These are phyloP conservation scores for Embidobia sp. DNA, from an alignment of 2,888 invertebrate species.

Conservation along the genomic window DNA sequence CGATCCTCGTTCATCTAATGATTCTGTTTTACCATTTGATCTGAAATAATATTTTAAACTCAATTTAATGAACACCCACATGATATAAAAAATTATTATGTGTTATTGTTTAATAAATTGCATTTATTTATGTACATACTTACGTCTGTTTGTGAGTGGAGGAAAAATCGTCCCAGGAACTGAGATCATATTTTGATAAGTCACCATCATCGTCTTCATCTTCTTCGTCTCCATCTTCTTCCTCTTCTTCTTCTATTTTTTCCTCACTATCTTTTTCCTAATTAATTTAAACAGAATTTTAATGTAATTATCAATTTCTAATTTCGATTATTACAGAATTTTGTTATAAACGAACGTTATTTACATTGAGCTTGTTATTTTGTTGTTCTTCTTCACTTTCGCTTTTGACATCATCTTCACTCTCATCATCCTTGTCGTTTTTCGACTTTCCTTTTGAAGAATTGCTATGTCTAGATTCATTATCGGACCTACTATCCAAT, in stretches of 20 bases:
- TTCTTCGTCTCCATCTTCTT: conserved; percentile 82
- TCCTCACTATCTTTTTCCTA: conserved; percentile 74
- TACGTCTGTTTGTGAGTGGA: conserved; percentile 77
- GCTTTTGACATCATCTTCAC: conserved; percentile 55
- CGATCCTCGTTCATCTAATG: conserved; percentile 74
- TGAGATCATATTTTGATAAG: conserved; percentile 84
- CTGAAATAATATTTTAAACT: no score
- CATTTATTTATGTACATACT: no score
- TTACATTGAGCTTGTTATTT: conserved; percentile 59
- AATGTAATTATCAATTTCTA: no score
- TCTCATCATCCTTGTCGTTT: conserved; percentile 68
- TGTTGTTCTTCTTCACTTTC: conserved; percentile 56
- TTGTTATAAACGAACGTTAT: no score
- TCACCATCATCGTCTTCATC: conserved; percentile 83
- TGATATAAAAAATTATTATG: no score
- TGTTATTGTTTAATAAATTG: no score
- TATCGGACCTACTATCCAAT: conserved; percentile 82
- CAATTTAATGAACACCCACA: no score
- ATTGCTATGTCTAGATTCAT: conserved; percentile 78
- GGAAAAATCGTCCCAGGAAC: conserved; percentile 83
- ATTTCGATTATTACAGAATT: no score
- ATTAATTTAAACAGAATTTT: not conserved
- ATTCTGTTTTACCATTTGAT: conserved; percentile 73
- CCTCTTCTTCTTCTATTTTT: conserved; percentile 62
- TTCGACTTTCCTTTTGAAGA: conserved; percentile 74